These are phyloP conservation scores for Microplitis deprimator DNA, from an alignment of 2,888 invertebrate genomes.

Conservation along the genomic window DNA sequence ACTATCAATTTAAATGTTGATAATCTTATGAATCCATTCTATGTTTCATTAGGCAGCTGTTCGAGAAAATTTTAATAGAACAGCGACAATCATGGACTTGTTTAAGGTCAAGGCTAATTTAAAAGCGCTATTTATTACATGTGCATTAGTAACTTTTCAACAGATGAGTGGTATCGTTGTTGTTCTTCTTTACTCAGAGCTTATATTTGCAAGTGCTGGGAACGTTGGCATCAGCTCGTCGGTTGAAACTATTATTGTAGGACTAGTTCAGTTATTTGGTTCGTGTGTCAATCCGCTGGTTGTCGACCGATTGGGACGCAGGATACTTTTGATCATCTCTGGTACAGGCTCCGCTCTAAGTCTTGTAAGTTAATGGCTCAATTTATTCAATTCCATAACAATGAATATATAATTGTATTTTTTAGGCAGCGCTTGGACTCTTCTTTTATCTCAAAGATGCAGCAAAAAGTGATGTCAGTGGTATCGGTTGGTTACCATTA, in stretches of 20 bases:
- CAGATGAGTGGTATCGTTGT: slow-evolving; percentile 87
- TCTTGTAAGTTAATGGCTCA: slow-evolving; percentile 71
- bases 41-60: slow-evolving; percentile 60
- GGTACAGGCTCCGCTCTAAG: slow-evolving; percentile 79
- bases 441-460: slow-evolving; percentile 78
- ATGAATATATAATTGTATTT: neutral
- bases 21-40: neutral
- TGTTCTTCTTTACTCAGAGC: slow-evolving; percentile 84
- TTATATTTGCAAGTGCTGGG: slow-evolving; percentile 74
- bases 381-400: no score
- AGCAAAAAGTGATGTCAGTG: slow-evolving; percentile 67
- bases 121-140: slow-evolving; percentile 83
- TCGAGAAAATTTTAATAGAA: slow-evolving; percentile 62
- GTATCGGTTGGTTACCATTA: slow-evolving; percentile 78
- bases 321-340: slow-evolving; percentile 81
- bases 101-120: slow-evolving; percentile 79
- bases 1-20: neutral
- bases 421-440: slow-evolving; percentile 74
- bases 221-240: slow-evolving; percentile 77
- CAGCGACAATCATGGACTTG: slow-evolving; percentile 74
- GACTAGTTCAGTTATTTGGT: slow-evolving; percentile 81
- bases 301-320: slow-evolving; percentile 85
- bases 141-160: slow-evolving; percentile 84
- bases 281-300: slow-evolving; percentile 82
- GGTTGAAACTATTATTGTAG: slow-evolving; percentile 82